A percentile compares a stretch with the other conserved stretches of the same genome.
These are phyloP conservation scores for Hyposoter dolosus DNA, from an alignment of 2,888 invertebrate genomes.

Conservation along the genomic window DNA sequence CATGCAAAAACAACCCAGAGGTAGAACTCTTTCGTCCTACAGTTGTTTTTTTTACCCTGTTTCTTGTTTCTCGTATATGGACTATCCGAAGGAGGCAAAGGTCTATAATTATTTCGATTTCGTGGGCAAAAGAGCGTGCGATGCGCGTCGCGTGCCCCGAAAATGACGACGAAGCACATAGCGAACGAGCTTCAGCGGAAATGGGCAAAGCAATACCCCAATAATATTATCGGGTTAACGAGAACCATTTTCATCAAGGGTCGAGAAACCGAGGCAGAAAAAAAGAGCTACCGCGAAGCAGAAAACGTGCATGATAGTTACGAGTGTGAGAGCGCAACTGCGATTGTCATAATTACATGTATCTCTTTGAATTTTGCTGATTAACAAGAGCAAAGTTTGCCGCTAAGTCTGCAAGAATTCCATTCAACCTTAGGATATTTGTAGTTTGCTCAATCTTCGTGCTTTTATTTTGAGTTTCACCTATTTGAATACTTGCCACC, in stretches of 20 bases:
- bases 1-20: conserved; percentile 59
- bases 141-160: conserved; percentile 64
- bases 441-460: not conserved
- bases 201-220: conserved; percentile 34
- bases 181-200: conserved; percentile 39
- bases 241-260: conserved; percentile 38
- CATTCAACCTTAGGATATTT: not conserved
- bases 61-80: conserved; percentile 33
- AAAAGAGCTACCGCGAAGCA: not conserved
- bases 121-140: conserved; percentile 65
- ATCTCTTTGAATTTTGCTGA: conserved; percentile 47
- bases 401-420: conserved; percentile 45
- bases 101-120: conserved; percentile 62
- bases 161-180: conserved; percentile 47
- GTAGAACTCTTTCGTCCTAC: not conserved
- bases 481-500: not conserved
- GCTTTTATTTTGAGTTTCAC: not conserved
- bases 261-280: conserved; percentile 45
- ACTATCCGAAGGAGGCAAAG: conserved; percentile 25
- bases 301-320: conserved; percentile 48
- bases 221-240: conserved; percentile 64
- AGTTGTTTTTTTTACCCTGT: conserved; percentile 26
- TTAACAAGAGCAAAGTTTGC: conserved; percentile 36
- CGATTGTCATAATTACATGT: conserved; percentile 62
- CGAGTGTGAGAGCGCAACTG: conserved; percentile 68